Evolutionary conservation across 2,113 vertebrate genomes (phyloP), one percentile per base, ranked within the genome.

Genomic region (Mugil cephalus): DNA sequence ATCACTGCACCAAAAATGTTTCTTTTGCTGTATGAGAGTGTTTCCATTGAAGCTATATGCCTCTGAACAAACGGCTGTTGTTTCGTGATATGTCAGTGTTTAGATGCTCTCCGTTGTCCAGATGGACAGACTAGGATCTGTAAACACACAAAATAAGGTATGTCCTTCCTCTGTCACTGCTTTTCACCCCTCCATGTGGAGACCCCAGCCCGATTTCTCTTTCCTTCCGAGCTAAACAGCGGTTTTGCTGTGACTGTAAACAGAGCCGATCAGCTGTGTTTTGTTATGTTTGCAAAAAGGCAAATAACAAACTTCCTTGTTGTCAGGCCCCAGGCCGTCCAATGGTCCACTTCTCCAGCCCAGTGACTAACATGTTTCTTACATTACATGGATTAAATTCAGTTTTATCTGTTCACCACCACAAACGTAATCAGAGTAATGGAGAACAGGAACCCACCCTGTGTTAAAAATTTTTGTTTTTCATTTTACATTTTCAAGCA

Each of bases 261-360:
- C 77, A n/a, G 50, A 76, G 59, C 66, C 55, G 73, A 79, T 87
- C 85, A 86, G 87, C 84, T 89, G 88, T 80, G 71, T 70, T 79
- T 65, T 84, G 77, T 87, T 86, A 66, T 88, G 88, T 88, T 89
- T 85, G 80, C 69, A 66, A 54, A n/a, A 80, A 71, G 52, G 78
- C 78, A 87, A 88, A 86, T 68, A 85, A 83, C 85, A 91, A 85
- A 85, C 77, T 88, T 76, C 75, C 79, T 70, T 10, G 64, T 77
- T 82, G 77, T 80, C 24, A 68, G 63, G 77, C 59, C 86, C 73
- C 14, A 0, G 48, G 45, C 60, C 19, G 11, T 71, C 65, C 77
- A 71, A 59, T 48, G n/a, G 76, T 79, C 79, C 82, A 56, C 59
- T 58, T 69, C 71, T 76, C 14, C 62, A 63, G 64, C 43, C 69